Evolutionary conservation across 2,797 vertebrate genomes (phyloP).

Genomic region (Scarus forsteni): DNA sequence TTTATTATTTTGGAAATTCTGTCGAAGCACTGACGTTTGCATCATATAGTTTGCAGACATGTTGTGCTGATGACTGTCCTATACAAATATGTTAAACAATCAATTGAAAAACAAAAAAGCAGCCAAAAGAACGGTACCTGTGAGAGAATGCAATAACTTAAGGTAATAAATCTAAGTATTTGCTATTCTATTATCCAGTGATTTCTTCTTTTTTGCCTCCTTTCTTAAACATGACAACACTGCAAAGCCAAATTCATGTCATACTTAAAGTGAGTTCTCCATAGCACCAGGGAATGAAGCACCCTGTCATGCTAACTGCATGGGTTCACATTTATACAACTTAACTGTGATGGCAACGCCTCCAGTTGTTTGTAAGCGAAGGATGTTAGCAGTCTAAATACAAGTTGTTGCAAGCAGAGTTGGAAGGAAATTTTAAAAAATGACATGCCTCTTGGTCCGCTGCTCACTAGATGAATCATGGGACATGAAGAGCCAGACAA

Average conservation of each 20-base stretch:
- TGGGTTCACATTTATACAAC: slow-evolving; percentile 42
- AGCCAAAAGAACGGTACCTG: too few relatives aligned
- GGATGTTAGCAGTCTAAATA: slow-evolving; percentile 22
- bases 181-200: not conserved
- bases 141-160: too few relatives aligned
- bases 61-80: too few relatives aligned
- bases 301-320: slow-evolving; percentile 61
- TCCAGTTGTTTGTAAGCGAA: slow-evolving; percentile 27
- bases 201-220: slow-evolving; percentile 4
- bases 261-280: slow-evolving; percentile 30
- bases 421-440: not conserved
- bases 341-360: slow-evolving; percentile 39
- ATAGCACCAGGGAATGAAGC: slow-evolving; percentile 43
- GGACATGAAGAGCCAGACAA: slow-evolving; percentile 50
- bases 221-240: slow-evolving; percentile 7
- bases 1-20: too few relatives aligned
- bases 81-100: too few relatives aligned
- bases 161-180: too few relatives aligned
- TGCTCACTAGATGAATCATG: slow-evolving; percentile 48
- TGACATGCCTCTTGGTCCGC: slow-evolving; percentile 36
- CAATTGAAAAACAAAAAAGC: too few relatives aligned
- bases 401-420: slow-evolving; percentile 18
- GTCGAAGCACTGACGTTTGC: too few relatives aligned
- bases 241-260: slow-evolving; percentile 28
- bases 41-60: too few relatives aligned